Percentiles rank a stretch among this genome's conserved stretches.
These are phyloP conservation scores for Belonocnema kinseyi DNA, from an alignment of 1,140 invertebrate genomes.

Conservation along the genomic window DNA sequence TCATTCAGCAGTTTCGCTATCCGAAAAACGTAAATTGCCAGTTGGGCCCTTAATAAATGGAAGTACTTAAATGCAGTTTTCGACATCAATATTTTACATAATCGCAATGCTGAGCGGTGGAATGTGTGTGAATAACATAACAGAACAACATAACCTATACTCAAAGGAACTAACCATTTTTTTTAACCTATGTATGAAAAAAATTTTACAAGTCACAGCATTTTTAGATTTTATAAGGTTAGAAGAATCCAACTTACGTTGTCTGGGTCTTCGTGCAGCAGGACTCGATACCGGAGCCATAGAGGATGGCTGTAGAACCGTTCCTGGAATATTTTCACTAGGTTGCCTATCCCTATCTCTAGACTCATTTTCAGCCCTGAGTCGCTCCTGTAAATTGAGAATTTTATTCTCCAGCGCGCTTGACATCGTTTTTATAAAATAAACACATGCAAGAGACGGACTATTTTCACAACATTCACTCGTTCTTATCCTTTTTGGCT, in stretches of 20 bases:
- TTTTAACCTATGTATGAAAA: background rate
- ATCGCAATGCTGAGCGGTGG: slow-evolving; percentile 6
- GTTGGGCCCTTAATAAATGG: too few species aligned
- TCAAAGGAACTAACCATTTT: slow-evolving; percentile 16
- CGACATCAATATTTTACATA: too few species aligned
- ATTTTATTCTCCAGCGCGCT: slow-evolving; percentile 79
- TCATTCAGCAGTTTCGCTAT: too few species aligned
- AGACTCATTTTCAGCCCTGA: slow-evolving; percentile 81
- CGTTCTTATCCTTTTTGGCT: slow-evolving; percentile 55
- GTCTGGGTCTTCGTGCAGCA: slow-evolving; percentile 62
- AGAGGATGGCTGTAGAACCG: slow-evolving; percentile 59
- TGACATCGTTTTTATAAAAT: slow-evolving; percentile 61
- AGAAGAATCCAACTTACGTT: slow-evolving; percentile 62
- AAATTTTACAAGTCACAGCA: background rate
- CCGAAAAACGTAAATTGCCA: too few species aligned
- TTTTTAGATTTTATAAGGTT: background rate
- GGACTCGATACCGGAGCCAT: slow-evolving; percentile 62
- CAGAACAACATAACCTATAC: slow-evolving; percentile 70
- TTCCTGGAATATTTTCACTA: slow-evolving; percentile 59
- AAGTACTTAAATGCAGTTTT: too few species aligned
- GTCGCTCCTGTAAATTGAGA: slow-evolving; percentile 79
- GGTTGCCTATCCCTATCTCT: slow-evolving; percentile 72
- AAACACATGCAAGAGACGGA: slow-evolving; percentile 41
- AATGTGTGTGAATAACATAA: slow-evolving; percentile 44
- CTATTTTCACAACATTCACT: slow-evolving; percentile 67